These are phyloP conservation scores for Grammomys surdaster DNA, from an alignment of 2,113 vertebrate genomes.

Conservation along the genomic window DNA sequence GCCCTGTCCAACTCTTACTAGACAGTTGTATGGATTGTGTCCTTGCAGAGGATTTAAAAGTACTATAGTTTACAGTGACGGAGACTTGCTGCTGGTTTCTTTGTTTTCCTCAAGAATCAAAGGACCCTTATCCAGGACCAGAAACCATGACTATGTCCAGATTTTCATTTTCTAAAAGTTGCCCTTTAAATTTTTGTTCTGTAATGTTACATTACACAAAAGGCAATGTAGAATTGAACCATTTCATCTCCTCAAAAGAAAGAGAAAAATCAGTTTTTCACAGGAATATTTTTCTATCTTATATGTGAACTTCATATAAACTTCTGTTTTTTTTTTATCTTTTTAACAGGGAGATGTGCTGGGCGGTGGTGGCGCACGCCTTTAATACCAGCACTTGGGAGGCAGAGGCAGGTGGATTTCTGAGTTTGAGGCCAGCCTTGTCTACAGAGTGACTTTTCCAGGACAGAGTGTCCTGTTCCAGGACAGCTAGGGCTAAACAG, in stretches of 20 bases:
- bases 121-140: neutral
- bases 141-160: neutral
- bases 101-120: neutral
- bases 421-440: no score
- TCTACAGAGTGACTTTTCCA: no score
- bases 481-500: no score
- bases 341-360: neutral
- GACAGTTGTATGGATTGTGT: neutral
- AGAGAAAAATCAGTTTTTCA: neutral
- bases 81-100: neutral
- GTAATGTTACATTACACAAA: neutral
- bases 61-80: neutral
- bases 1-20: neutral
- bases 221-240: neutral
- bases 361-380: no score
- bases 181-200: neutral
- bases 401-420: no score
- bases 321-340: slow-evolving; percentile 86
- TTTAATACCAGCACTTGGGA: no score
- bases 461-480: no score
- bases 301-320: slow-evolving; percentile 96
- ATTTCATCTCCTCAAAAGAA: slow-evolving; percentile 39
- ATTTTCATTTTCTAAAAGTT: slow-evolving; percentile 45
- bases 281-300: slow-evolving; percentile 68
- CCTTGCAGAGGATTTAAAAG: neutral